Evolutionary conservation across 2,113 vertebrate genomes (phyloP).

Genomic region (Scomber colias): DNA sequence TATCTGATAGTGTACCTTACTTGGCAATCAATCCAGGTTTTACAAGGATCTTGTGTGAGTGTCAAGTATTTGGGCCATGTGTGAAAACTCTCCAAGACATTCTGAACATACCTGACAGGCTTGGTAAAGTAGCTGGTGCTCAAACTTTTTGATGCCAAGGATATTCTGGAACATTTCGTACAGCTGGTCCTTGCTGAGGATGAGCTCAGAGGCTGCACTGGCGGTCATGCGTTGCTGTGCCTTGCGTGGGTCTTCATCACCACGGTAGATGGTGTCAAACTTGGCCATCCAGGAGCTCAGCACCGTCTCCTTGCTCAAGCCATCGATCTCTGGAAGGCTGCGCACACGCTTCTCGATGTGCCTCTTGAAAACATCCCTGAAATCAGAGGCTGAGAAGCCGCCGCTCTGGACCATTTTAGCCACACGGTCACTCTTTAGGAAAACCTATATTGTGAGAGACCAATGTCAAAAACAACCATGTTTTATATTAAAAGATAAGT

Average conservation of each 20-base stretch:
- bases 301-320: conserved; percentile 99
- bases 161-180: conserved; percentile 99
- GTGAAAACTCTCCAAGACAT: neutral
- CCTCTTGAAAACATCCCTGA: conserved; percentile 98
- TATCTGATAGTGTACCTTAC: neutral
- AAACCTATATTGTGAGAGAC: conserved; percentile 86
- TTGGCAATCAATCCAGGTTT: neutral
- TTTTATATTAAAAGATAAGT: neutral
- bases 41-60: neutral
- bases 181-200: conserved; percentile 99
- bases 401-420: conserved; percentile 99
- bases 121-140: conserved; percentile 98
- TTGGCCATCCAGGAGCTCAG: conserved; percentile 99
- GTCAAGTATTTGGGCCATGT: neutral
- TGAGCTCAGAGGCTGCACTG: conserved; percentile 96
- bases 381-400: conserved; percentile 95
- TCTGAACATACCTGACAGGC: conserved; percentile 93
- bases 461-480: neutral
- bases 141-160: conserved; percentile 98
- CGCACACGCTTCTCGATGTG: conserved; percentile 99
- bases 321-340: conserved; percentile 97
- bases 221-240: conserved; percentile 98
- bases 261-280: conserved; percentile 98
- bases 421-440: conserved; percentile 97
- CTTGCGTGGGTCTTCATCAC: conserved; percentile 97